phyloP scores from a whole-genome alignment of 2,888 invertebrate species.

The Agonum fuliginosum region DNA sequence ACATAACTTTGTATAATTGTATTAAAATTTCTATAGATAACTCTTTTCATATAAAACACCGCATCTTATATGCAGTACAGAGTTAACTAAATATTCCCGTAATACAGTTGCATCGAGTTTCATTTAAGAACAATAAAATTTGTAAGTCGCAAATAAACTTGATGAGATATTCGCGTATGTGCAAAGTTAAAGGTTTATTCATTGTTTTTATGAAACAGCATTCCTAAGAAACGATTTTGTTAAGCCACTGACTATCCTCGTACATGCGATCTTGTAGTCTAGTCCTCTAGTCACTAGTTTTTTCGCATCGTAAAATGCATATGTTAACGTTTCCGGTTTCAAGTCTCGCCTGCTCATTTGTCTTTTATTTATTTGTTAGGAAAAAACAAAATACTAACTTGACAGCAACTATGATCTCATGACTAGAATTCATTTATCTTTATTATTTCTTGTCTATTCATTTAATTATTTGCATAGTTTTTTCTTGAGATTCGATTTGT shows the following conservation, averaged over 20 bases:
- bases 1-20: too few species aligned
- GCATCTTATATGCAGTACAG: too few species aligned
- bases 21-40: too few species aligned
- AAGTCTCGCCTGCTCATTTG: constrained; percentile 27
- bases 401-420: constrained; percentile 38
- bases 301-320: constrained; percentile 35
- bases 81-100: too few species aligned
- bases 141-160: too few species aligned
- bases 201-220: neutral
- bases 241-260: neutral
- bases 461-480: constrained; percentile 21
- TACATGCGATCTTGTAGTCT: neutral
- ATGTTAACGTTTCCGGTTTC: constrained; percentile 39
- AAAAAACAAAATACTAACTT: constrained; percentile 38
- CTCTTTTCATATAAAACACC: too few species aligned
- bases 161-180: too few species aligned
- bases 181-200: too few species aligned
- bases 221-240: neutral
- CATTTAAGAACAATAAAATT: too few species aligned
- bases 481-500: neutral
- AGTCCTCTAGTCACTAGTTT: constrained; percentile 18
- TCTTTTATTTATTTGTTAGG: constrained; percentile 33
- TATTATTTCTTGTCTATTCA: constrained; percentile 14
- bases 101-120: too few species aligned
- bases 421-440: constrained; percentile 27